Evolutionary conservation across 2,888 invertebrate species (phyloP), one percentile per base, ranked within the genome.

Genomic region (Pachydiplax longipennis): DNA sequence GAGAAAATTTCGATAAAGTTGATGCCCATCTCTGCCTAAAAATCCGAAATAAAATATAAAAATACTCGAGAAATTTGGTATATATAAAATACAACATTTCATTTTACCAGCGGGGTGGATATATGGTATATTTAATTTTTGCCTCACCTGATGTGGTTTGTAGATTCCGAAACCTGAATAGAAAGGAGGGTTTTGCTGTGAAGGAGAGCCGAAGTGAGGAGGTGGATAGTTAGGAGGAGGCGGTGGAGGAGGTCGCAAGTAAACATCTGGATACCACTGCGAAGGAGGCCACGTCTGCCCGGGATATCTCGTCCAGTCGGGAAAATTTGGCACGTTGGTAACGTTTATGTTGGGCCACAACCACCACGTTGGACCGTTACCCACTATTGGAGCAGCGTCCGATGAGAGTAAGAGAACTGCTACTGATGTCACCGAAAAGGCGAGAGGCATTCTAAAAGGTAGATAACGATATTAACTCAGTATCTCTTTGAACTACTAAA

Each of bases 331-430:
- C 15, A 25, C 65, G 25, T 31, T 22, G 18, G 87, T 87, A 4
- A 61, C 37, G 61, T 87, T 87, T 22, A 87, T 40, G n/a, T 87
- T 40, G 10, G 87, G 87, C 87, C 87, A 87, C 8, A 87, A 37
- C 87, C 87, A 87, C 87, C 87, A 87, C 2, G 87, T 61, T n/a
- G 58, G 87, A 35, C 58, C 48, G 35, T 61, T 61, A 37, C 37
- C 58, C 35, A 18, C 10, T 37, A 61, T 61, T 31, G 87, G 37
- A 0, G 12, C 58, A 2, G 61, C 87, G 4, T 13, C 58, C 1
- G 37, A 35, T 8, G 37, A 35, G 5, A 37, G 12, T 0, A 35
- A 5, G 22, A 61, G 61, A 61, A 12, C 31, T 25, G n/a, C 25
- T 5, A 65, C 13, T 22, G 37, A 65, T 22, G 61, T 4, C 22